These are phyloP conservation scores for Brachionus calyciflorus DNA, from an alignment of 1,140 invertebrate genomes.

Conservation along the genomic window DNA sequence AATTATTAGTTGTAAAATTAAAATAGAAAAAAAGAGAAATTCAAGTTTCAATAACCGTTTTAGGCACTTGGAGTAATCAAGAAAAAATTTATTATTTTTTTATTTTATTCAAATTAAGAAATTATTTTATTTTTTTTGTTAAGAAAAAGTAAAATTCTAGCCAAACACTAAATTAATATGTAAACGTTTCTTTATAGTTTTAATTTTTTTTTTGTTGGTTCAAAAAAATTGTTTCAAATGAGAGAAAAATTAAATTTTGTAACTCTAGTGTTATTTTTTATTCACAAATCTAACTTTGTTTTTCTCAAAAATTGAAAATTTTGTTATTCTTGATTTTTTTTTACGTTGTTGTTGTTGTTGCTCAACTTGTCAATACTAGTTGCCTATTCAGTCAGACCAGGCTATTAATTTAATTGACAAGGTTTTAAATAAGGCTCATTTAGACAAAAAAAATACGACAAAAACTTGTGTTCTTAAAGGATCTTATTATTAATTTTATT, in stretches of 20 bases:
- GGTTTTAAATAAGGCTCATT: neutral
- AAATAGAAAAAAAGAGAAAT: no score
- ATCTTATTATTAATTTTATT: neutral
- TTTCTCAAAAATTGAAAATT: no score
- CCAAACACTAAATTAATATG: constrained; percentile 14
- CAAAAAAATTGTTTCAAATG: no score
- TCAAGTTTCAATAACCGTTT: no score
- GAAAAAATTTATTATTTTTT: no score
- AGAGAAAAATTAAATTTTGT: constrained; percentile 10
- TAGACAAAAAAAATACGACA: neutral
- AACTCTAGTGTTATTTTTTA: neutral
- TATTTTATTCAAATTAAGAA: no score
- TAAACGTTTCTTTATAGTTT: constrained; percentile 30
- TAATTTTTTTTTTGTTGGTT: constrained; percentile 15
- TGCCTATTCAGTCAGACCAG: constrained; percentile 1
- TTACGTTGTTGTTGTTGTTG: no score
- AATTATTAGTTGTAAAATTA: no score
- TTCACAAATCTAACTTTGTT: constrained; percentile 42
- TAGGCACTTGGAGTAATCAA: no score
- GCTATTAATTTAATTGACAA: constrained; percentile 32
- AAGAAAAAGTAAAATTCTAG: no score
- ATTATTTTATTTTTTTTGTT: no score
- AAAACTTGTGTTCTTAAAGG: neutral
- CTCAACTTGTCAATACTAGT: neutral
- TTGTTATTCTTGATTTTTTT: constrained; percentile 5